Percentiles rank a stretch among this genome's conserved stretches.
These are phyloP conservation scores for Harpegnathos saltator DNA, from an alignment of 1,140 invertebrate species.

Conservation along the genomic window DNA sequence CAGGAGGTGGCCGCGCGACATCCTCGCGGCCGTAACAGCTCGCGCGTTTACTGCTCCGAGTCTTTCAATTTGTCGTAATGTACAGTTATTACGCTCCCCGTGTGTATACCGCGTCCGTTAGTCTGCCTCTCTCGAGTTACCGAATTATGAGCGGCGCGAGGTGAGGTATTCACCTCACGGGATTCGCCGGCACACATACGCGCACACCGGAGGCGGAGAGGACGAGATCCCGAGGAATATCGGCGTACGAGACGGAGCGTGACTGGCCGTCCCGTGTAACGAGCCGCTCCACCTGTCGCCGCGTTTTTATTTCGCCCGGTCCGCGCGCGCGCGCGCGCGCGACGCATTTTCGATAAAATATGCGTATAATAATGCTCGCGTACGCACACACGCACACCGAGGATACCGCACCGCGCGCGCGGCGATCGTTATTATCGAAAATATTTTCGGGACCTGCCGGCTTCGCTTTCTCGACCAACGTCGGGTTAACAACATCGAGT, in stretches of 20 bases:
- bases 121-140: neutral
- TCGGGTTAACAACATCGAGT: constrained; percentile 3
- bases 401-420: constrained; percentile 1
- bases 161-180: neutral
- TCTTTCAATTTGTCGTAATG: constrained; percentile 34
- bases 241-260: neutral
- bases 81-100: neutral
- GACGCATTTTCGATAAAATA: neutral
- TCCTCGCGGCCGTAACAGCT: constrained; percentile 30
- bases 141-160: neutral
- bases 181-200: constrained; percentile 1
- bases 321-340: no score
- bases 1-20: no score
- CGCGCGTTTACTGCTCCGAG: neutral
- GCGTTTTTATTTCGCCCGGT: constrained; percentile 25
- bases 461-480: constrained; percentile 39
- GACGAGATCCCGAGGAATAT: neutral
- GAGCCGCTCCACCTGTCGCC: constrained; percentile 10
- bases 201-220: neutral
- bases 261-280: neutral
- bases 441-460: constrained; percentile 45
- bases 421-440: constrained; percentile 43
- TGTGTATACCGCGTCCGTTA: constrained; percentile 3
- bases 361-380: constrained; percentile 31
- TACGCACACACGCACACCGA: neutral